Conservation (phyloP, 1,140 invertebrate species). For the Drosophila subobscura region DNA sequence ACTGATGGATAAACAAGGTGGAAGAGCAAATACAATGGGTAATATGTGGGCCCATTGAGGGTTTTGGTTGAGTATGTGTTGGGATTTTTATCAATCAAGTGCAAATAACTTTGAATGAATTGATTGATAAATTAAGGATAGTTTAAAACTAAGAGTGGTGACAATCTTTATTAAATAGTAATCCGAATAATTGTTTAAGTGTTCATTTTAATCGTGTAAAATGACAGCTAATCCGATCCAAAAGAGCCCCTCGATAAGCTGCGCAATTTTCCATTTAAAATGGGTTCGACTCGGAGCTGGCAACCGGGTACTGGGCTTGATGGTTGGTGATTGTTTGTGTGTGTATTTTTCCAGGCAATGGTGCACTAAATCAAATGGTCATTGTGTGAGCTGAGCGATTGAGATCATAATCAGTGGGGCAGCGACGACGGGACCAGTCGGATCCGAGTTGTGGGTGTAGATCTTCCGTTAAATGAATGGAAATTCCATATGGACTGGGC, state of each 20-base stretch:
- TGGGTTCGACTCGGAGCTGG: constrained; percentile 11
- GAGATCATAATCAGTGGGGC: constrained; percentile 67
- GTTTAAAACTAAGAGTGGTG: not conserved
- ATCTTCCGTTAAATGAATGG: constrained; percentile 74
- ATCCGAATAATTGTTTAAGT: too few species aligned
- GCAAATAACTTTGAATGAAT: too few species aligned
- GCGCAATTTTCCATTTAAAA: constrained; percentile 22
- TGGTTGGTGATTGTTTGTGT: constrained; percentile 15
- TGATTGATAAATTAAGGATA: not conserved
- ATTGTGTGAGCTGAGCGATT: constrained; percentile 56
- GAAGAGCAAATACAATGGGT: too few species aligned
- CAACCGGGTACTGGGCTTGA: constrained; percentile 17
- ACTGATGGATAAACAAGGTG: constrained; percentile 10
- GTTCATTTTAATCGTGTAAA: not conserved
- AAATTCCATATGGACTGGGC: constrained; percentile 58
- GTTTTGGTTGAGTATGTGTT: too few species aligned
- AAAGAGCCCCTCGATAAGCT: too few species aligned
- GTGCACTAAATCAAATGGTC: constrained; percentile 72
- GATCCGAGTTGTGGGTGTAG: constrained; percentile 27
- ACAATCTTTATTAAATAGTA: too few species aligned
- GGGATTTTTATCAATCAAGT: too few species aligned
- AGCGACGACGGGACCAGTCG: not conserved
- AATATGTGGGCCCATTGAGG: too few species aligned
- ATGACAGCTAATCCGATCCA: not conserved
- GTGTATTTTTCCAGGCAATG: constrained; percentile 50